Conservation (phyloP, 1,140 invertebrate species). For the Pinna nobilis region DNA sequence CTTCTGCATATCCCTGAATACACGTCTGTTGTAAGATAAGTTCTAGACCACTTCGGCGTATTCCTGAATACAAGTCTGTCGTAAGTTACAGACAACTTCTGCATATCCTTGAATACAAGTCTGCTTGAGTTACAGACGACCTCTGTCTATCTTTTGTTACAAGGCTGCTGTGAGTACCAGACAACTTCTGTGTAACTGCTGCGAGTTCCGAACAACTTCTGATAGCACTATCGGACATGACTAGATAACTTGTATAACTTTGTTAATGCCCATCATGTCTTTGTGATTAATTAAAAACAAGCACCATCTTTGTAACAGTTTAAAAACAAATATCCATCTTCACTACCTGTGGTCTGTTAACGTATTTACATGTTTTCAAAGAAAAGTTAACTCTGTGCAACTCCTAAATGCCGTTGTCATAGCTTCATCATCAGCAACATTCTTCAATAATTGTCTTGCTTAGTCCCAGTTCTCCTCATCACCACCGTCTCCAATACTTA, state of each 20-base stretch:
- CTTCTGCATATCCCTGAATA: too few species aligned
- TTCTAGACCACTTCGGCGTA: too few species aligned
- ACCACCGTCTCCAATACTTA: conserved; percentile 11
- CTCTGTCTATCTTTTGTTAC: too few species aligned
- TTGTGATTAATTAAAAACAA: background rate
- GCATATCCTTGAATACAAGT: too few species aligned
- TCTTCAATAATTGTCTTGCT: background rate
- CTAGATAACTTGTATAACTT: background rate
- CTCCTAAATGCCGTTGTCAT: too few species aligned
- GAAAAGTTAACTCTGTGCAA: background rate
- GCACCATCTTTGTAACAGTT: background rate
- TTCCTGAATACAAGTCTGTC: too few species aligned
- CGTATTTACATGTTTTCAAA: background rate
- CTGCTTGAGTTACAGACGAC: too few species aligned
- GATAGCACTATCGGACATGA: too few species aligned
- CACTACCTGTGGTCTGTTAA: background rate
- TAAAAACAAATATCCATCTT: background rate
- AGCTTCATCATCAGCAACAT: background rate
- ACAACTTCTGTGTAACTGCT: too few species aligned
- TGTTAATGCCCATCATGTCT: background rate
- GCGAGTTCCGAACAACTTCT: background rate
- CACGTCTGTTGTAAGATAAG: too few species aligned
- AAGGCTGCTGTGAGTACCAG: too few species aligned
- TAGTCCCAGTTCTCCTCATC: conserved; percentile 66
- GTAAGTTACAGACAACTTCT: too few species aligned